Conservation (phyloP, 2,797 vertebrate species). For the Miichthys miiuy region DNA sequence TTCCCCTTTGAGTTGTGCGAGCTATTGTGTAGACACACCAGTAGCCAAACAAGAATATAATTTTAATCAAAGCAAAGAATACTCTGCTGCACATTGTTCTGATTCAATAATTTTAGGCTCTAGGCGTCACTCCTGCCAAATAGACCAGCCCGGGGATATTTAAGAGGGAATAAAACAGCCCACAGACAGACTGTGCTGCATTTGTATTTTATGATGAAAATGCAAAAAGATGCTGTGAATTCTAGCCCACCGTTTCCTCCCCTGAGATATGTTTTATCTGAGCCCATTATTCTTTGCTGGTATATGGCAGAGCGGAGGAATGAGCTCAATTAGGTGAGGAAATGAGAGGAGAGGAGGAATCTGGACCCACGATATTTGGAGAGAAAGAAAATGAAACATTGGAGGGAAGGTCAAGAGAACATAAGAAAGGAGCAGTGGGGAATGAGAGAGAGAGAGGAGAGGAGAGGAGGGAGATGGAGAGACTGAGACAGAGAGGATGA, state of each 20-base stretch:
- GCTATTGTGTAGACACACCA: not conserved
- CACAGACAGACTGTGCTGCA: constrained; percentile 35
- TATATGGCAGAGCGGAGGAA: constrained; percentile 60
- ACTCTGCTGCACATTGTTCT: constrained; percentile 32
- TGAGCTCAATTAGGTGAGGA: constrained; percentile 76
- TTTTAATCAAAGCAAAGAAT: constrained; percentile 31
- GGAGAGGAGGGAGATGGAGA: constrained; percentile 44
- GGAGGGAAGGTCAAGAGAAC: constrained; percentile 76
- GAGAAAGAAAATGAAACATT: constrained; percentile 73
- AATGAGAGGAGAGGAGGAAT: constrained; percentile 72
- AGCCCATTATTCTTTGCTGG: constrained; percentile 57
- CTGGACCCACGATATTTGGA: constrained; percentile 64
- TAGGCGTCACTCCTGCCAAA: constrained; percentile 40
- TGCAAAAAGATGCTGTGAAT: constrained; percentile 59
- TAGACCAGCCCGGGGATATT: constrained; percentile 45
- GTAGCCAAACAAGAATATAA: constrained; percentile 21
- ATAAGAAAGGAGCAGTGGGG: constrained; percentile 74
- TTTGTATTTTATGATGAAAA: constrained; percentile 64
- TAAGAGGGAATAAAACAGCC: constrained; percentile 46
- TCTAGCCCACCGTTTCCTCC: constrained; percentile 2
- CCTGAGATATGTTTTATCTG: constrained; percentile 46
- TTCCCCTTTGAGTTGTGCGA: not conserved
- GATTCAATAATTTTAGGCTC: constrained; percentile 43
- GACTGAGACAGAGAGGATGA: constrained; percentile 76
- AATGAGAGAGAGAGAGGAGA: constrained; percentile 58